Conservation (phyloP, 2,797 vertebrate genomes). For the Meriones psammophilus region DNA sequence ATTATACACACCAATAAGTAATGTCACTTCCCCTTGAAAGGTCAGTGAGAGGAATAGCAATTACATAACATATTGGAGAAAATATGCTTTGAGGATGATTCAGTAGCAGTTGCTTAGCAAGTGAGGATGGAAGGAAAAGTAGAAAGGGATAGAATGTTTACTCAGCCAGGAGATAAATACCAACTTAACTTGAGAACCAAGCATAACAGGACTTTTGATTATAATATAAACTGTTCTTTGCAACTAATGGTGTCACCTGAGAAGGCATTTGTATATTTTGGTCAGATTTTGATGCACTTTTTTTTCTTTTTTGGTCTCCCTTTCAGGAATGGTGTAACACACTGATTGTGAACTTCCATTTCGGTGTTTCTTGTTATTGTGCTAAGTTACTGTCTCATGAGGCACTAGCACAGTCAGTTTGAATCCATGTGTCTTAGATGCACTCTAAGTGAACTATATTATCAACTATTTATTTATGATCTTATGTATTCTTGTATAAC, state of each 20-base stretch:
- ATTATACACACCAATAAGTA: not conserved
- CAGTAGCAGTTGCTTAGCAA: constrained; percentile 12
- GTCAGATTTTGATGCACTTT: not conserved
- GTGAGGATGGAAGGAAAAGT: not conserved
- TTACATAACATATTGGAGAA: not conserved
- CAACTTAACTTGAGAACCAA: not conserved
- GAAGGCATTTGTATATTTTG: not conserved
- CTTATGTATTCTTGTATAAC: not conserved
- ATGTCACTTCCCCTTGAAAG: not conserved
- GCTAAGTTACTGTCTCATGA: not conserved
- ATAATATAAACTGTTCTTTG: not conserved
- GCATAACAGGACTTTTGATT: not conserved
- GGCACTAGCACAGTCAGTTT: not conserved
- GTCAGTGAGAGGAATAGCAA: not conserved
- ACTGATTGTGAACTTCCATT: not conserved
- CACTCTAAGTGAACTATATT: not conserved
- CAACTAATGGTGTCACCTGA: not conserved
- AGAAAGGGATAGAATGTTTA: not conserved
- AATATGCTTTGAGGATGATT: not conserved
- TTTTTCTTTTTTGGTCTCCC: not conserved
- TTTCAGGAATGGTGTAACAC: not conserved
- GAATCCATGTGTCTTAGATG: not conserved
- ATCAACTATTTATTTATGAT: not conserved
- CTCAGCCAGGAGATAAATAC: not conserved
- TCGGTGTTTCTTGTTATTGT: not conserved